These are phyloP conservation scores for Aythya baeri DNA, from an alignment of 2,113 vertebrate genomes.

Conservation along the genomic window DNA sequence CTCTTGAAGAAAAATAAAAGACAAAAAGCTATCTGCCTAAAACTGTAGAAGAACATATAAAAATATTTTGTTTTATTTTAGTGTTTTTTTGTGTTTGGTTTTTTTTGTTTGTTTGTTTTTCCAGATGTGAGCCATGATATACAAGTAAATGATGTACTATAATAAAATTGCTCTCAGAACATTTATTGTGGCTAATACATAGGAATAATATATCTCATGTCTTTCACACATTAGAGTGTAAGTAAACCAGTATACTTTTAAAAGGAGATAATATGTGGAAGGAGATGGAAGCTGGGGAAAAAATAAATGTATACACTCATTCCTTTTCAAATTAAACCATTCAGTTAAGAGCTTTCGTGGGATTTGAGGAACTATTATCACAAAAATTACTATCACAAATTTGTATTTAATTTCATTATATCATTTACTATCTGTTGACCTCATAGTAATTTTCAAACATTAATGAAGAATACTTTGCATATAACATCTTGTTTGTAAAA, in stretches of 20 bases:
- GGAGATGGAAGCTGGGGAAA: background rate
- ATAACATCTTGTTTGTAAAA: background rate
- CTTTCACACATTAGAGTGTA: background rate
- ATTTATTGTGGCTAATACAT: background rate
- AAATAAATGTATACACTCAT: background rate
- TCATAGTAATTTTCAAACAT: background rate
- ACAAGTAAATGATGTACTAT: background rate
- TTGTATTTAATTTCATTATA: background rate
- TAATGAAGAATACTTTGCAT: background rate
- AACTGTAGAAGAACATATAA: background rate
- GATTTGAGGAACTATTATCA: background rate
- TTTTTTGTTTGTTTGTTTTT: background rate
- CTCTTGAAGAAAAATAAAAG: background rate
- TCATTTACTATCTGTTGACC: background rate
- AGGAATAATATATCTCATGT: background rate
- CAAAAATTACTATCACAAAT: background rate
- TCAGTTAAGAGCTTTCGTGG: background rate
- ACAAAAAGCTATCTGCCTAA: background rate
- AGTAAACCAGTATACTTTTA: background rate
- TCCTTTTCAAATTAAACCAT: background rate
- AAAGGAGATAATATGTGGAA: background rate
- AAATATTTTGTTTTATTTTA: background rate
- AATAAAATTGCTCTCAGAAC: background rate
- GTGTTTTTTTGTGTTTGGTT: background rate
- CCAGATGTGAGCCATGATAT: accelerated